These are phyloP conservation scores for Belgica antarctica DNA, from an alignment of 2,888 invertebrate genomes.

Conservation along the genomic window DNA sequence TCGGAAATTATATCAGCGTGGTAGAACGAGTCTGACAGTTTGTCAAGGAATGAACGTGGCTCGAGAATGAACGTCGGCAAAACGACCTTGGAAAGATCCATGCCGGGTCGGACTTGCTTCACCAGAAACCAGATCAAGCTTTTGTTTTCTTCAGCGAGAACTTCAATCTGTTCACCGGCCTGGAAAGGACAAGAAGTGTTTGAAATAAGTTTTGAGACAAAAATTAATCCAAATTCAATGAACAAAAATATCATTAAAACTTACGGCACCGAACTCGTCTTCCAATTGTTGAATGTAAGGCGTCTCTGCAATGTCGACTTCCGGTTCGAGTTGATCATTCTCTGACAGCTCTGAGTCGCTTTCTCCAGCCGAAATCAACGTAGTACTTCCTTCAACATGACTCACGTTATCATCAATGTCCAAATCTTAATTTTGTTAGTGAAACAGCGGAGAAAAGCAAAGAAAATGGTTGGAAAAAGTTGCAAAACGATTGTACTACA, in stretches of 20 bases:
- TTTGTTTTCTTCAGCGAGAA: slow-evolving; percentile 91
- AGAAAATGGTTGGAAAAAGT: slow-evolving; percentile 19
- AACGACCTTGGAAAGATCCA: slow-evolving; percentile 83
- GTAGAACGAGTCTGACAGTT: slow-evolving; percentile 89
- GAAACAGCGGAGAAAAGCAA: slow-evolving; percentile 15
- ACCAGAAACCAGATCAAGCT: slow-evolving; percentile 90
- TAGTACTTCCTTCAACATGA: slow-evolving; percentile 55
- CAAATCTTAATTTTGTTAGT: slow-evolving; percentile 58
- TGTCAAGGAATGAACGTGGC: slow-evolving; percentile 89
- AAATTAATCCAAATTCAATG: slow-evolving; percentile 26
- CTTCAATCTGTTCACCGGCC: slow-evolving; percentile 84
- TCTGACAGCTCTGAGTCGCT: slow-evolving; percentile 67
- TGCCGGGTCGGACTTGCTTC: slow-evolving; percentile 93
- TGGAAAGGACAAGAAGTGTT: slow-evolving; percentile 49
- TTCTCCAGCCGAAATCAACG: slow-evolving; percentile 51
- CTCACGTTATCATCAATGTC: slow-evolving; percentile 60
- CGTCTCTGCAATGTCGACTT: slow-evolving; percentile 58
- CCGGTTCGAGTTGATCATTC: slow-evolving; percentile 51
- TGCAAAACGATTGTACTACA: neutral
- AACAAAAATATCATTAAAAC: no score
- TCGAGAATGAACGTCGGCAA: slow-evolving; percentile 92
- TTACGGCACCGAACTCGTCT: slow-evolving; percentile 63
- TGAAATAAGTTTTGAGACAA: no score
- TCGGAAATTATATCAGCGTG: slow-evolving; percentile 84
- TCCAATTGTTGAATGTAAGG: slow-evolving; percentile 59